Conservation (phyloP, 2,888 invertebrate genomes). For the Vanessa cardui region DNA sequence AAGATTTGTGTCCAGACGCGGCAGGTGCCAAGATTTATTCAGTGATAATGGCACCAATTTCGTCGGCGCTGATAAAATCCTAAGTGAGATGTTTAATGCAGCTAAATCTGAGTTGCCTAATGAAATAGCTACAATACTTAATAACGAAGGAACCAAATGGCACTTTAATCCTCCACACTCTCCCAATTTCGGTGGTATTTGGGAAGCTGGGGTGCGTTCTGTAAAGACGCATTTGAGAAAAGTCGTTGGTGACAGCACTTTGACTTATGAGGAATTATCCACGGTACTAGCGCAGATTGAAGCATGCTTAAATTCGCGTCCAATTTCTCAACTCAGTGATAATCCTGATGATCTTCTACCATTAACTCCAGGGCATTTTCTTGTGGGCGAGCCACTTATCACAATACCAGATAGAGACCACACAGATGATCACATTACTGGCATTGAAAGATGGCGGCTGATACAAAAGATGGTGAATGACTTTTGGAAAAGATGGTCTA, state of each 20-base stretch:
- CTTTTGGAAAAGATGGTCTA: constrained; percentile 4
- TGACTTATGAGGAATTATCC: constrained; percentile 35
- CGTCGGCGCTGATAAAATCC: constrained; percentile 31
- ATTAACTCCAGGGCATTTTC: constrained; percentile 38
- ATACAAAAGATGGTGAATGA: constrained; percentile 2
- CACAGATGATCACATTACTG: background rate
- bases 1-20: constrained; percentile 31
- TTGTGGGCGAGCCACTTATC: constrained; percentile 39
- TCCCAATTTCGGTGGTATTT: constrained; percentile 36
- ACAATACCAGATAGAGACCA: constrained; percentile 14
- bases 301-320: constrained; percentile 38
- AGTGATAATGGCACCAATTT: constrained; percentile 43
- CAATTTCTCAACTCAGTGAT: constrained; percentile 28
- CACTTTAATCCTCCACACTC: constrained; percentile 36
- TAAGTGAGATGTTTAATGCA: constrained; percentile 21
- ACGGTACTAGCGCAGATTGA: constrained; percentile 34
- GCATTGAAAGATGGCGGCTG: background rate
- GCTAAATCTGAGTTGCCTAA: constrained; percentile 15
- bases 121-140: constrained; percentile 16
- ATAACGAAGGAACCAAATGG: constrained; percentile 25
- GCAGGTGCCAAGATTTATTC: constrained; percentile 28
- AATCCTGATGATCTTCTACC: constrained; percentile 27
- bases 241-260: background rate
- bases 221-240: constrained; percentile 14
- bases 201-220: constrained; percentile 36